Percentiles rank a stretch among this genome's conserved stretches.
Conservation (phyloP, 2,113 vertebrate genomes). For the Pristiophorus japonicus region DNA sequence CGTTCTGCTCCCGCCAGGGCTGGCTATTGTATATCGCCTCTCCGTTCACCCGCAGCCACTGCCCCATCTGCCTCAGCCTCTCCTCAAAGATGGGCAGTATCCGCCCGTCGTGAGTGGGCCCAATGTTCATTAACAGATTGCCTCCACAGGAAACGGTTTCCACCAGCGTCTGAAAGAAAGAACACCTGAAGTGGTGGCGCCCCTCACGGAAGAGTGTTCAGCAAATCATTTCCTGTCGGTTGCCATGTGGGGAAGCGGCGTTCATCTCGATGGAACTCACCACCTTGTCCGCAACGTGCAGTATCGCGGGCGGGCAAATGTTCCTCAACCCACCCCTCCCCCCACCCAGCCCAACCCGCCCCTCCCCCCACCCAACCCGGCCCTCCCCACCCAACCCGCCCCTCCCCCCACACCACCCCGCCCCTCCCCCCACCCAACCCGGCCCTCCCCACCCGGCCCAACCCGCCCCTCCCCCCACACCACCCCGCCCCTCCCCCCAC, state of each 20-base stretch:
- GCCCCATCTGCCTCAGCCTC: conserved; percentile 78
- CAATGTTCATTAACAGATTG: conserved; percentile 87
- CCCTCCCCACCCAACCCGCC: too few species aligned
- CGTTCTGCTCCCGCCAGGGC: conserved; percentile 79
- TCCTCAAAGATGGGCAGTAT: conserved; percentile 81
- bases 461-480: too few species aligned
- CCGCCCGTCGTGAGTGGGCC: conserved; percentile 77
- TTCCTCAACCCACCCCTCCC: too few species aligned
- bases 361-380: too few species aligned
- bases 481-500: too few species aligned
- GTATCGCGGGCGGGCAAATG: not conserved
- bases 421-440: too few species aligned
- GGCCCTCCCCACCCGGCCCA: too few species aligned
- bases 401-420: too few species aligned
- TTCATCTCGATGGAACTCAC: not conserved
- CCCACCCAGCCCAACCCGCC: too few species aligned
- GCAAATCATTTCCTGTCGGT: not conserved
- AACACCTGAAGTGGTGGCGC: too few species aligned
- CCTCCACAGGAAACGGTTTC: conserved; percentile 89
- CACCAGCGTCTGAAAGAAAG: conserved; percentile 57
- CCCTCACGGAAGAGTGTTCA: not conserved
- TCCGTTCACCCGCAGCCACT: conserved; percentile 82
- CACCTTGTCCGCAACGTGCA: not conserved
- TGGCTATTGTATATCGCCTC: conserved; percentile 77
- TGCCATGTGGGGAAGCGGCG: too few species aligned